Conservation (phyloP, 2,113 vertebrate genomes). For the Nipponia nippon region DNA sequence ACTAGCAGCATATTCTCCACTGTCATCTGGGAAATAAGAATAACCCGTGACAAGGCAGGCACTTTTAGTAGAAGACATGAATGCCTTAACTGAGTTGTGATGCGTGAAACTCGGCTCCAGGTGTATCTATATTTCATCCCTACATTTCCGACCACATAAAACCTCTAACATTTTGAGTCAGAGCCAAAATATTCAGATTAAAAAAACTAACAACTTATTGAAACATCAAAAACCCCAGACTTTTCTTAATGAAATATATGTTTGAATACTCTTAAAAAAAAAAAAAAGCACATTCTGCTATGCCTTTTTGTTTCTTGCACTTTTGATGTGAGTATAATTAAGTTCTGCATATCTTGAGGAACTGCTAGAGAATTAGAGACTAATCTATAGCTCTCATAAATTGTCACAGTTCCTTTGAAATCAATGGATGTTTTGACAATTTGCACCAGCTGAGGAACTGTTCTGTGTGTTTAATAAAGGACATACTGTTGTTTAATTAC, state of each 20-base stretch:
- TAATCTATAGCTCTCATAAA: background rate
- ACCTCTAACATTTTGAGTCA: background rate
- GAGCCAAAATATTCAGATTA: background rate
- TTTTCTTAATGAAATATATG: background rate
- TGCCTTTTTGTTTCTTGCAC: background rate
- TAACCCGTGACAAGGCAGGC: background rate
- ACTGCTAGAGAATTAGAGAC: background rate
- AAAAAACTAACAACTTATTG: background rate
- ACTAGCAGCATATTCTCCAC: background rate
- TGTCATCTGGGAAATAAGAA: background rate
- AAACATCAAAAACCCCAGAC: background rate
- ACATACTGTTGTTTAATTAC: background rate
- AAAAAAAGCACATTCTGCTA: background rate
- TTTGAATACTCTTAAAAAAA: background rate
- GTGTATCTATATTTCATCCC: background rate
- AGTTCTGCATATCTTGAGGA: background rate
- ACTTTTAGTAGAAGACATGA: background rate
- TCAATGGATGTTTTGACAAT: background rate
- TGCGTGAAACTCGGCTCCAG: background rate
- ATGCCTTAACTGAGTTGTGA: background rate
- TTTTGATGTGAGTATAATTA: conserved; percentile 19
- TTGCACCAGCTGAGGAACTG: background rate
- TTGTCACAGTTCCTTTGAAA: background rate
- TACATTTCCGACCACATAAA: background rate
- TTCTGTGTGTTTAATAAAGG: background rate